phyloP scores from a whole-genome alignment of 1,140 invertebrate genomes.

The Oryctes rhinoceros region DNA sequence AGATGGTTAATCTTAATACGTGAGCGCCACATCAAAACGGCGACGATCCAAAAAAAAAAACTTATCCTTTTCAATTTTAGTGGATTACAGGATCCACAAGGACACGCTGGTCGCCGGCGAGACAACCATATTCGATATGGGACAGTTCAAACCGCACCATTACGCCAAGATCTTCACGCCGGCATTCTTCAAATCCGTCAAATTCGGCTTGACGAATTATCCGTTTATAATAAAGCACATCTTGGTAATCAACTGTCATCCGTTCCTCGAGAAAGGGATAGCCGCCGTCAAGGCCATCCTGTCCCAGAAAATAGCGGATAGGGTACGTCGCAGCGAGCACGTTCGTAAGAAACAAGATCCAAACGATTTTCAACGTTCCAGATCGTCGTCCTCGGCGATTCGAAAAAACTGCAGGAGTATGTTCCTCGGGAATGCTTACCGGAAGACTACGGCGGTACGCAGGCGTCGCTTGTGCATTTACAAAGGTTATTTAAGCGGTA shows the following conservation, averaged over 20 bases:
- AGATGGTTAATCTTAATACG: background rate
- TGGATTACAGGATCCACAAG: background rate
- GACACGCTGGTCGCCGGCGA: background rate
- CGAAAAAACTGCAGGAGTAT: background rate
- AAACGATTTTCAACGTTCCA: background rate
- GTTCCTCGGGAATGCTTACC: background rate
- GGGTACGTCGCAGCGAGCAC: background rate
- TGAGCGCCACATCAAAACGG: too few relatives aligned
- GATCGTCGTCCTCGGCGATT: background rate
- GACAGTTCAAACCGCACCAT: background rate
- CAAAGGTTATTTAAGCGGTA: slow-evolving; percentile 45
- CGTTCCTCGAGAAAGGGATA: background rate
- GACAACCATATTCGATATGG: background rate
- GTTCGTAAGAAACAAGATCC: too few relatives aligned
- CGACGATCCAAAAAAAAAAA: background rate
- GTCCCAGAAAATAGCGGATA: background rate
- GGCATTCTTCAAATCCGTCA: background rate
- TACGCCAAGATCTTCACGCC: background rate
- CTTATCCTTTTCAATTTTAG: background rate
- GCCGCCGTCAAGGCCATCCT: background rate
- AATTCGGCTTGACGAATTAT: background rate
- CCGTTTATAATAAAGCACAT: background rate
- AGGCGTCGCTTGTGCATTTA: background rate
- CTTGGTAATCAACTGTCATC: background rate
- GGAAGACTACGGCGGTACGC: background rate